phyloP scores from a whole-genome alignment of 2,888 invertebrate genomes.

The Meta bourneti region DNA sequence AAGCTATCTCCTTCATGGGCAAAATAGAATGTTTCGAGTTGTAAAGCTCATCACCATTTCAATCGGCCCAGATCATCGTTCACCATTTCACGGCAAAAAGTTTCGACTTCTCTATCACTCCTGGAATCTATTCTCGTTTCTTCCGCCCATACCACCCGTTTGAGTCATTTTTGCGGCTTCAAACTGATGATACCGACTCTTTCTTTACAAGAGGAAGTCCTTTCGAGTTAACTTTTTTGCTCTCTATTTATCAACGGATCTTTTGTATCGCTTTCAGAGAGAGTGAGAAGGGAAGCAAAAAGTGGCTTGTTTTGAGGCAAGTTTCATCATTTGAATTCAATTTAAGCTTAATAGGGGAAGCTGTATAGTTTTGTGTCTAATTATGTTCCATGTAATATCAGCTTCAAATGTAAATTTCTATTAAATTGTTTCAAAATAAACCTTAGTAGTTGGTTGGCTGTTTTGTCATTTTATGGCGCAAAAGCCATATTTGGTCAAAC shows the following conservation, averaged over 20 bases:
- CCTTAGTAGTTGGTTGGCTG: no score
- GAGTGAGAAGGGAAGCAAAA: no score
- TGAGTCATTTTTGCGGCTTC: slow-evolving; percentile 3
- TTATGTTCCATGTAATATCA: no score
- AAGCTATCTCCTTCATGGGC: slow-evolving; percentile 4
- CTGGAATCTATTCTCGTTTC: background rate
- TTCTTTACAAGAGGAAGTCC: background rate
- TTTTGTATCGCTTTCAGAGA: no score
- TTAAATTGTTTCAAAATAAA: no score
- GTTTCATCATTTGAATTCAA: no score
- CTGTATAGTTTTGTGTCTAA: no score
- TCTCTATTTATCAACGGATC: background rate
- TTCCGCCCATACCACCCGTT: background rate
- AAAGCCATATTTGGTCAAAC: no score
- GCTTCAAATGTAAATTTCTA: no score
- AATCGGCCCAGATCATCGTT: background rate
- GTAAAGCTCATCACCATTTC: slow-evolving; percentile 40
- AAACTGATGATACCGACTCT: slow-evolving; percentile 1
- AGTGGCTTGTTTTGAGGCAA: no score
- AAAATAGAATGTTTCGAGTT: background rate
- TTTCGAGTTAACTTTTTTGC: slow-evolving; percentile 13
- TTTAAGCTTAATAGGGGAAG: no score
- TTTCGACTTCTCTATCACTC: background rate
- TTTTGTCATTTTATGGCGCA: no score
- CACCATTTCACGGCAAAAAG: slow-evolving; percentile 9